phyloP scores from a whole-genome alignment of 2,888 invertebrate genomes.

The Taenaris catops region DNA sequence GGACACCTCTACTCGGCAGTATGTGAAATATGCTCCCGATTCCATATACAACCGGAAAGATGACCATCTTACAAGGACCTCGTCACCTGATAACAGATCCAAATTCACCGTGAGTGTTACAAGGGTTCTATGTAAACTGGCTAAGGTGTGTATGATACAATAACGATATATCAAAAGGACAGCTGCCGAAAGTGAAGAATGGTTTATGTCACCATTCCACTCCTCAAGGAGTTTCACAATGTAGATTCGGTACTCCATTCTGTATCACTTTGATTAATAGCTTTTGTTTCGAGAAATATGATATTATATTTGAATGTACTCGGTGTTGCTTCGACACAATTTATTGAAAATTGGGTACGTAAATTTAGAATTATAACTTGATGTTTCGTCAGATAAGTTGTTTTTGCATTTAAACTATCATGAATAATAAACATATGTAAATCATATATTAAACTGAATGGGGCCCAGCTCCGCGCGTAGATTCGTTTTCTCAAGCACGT shows the following conservation, averaged over 20 bases:
- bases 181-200: slow-evolving; percentile 50
- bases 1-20: slow-evolving; percentile 26
- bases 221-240: slow-evolving; percentile 34
- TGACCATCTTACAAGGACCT: slow-evolving; percentile 24
- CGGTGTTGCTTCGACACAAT: slow-evolving; percentile 4
- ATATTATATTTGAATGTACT: slow-evolving; percentile 11
- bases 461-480: too few species aligned
- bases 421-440: too few species aligned
- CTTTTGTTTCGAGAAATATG: slow-evolving; percentile 14
- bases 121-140: slow-evolving; percentile 27
- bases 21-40: slow-evolving; percentile 34
- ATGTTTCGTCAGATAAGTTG: too few species aligned
- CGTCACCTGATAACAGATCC: slow-evolving; percentile 9
- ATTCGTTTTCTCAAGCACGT: too few species aligned
- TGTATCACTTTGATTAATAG: slow-evolving; percentile 15
- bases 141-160: slow-evolving; percentile 35
- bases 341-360: slow-evolving; percentile 11
- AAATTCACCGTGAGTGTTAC: slow-evolving; percentile 5
- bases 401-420: too few species aligned
- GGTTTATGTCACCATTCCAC: slow-evolving; percentile 31
- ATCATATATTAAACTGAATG: too few species aligned
- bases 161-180: slow-evolving; percentile 49
- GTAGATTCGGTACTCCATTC: slow-evolving; percentile 11
- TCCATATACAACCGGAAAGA: slow-evolving; percentile 25
- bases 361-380: too few species aligned